Conservation (phyloP, 2,888 invertebrate genomes). For the Tribolium freemani region DNA sequence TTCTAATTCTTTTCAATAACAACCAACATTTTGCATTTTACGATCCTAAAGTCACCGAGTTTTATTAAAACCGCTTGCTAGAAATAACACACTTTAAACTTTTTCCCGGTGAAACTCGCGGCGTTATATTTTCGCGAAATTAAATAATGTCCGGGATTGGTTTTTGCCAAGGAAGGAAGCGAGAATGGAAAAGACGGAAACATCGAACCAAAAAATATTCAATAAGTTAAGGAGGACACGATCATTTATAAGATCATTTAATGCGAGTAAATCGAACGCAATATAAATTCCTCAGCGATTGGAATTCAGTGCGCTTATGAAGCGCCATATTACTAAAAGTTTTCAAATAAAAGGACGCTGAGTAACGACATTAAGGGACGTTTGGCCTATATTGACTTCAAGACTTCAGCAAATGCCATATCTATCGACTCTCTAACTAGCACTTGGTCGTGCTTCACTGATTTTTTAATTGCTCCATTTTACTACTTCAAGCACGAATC, state of each 20-base stretch:
- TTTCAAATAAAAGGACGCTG: conserved; percentile 56
- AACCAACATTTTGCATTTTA: conserved; percentile 28
- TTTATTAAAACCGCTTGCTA: conserved; percentile 22
- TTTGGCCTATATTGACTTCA: conserved; percentile 19
- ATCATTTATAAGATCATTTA: conserved; percentile 47
- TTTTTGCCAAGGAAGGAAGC: conserved; percentile 1
- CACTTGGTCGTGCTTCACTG: conserved; percentile 18
- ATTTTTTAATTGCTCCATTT: conserved; percentile 17
- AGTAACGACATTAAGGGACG: conserved; percentile 38
- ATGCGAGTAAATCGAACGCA: conserved; percentile 60
- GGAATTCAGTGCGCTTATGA: conserved; percentile 53
- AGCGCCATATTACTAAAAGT: conserved; percentile 60
- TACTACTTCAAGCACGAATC: background rate
- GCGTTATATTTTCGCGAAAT: conserved; percentile 18
- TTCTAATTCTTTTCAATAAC: conserved; percentile 15
- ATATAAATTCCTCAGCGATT: conserved; percentile 63
- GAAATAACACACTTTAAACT: conserved; percentile 1
- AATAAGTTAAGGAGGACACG: conserved; percentile 20
- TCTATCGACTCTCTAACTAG: conserved; percentile 30
- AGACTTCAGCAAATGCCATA: conserved; percentile 23
- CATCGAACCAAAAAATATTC: conserved; percentile 23
- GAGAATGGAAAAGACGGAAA: conserved; percentile 8
- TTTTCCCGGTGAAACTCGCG: conserved; percentile 2
- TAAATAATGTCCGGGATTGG: conserved; percentile 18
- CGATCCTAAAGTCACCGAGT: background rate